Percentiles rank a stretch among this genome's conserved stretches.
These are phyloP conservation scores for Drosophila silvestris DNA, from an alignment of 2,888 invertebrate species.

Conservation along the genomic window DNA sequence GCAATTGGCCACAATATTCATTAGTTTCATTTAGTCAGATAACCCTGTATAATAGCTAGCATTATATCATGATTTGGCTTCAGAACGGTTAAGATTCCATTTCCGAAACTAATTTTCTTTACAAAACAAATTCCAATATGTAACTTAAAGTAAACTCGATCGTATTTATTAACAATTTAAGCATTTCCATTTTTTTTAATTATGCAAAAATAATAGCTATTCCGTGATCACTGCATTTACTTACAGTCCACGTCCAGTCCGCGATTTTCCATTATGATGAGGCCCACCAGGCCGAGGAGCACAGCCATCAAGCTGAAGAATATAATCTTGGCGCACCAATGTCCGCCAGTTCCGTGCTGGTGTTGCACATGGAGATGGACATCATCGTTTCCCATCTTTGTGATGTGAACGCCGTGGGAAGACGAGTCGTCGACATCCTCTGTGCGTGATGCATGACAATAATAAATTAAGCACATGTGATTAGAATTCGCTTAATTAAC, in stretches of 20 bases:
- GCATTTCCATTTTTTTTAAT: neutral
- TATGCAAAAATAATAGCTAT: slow-evolving; percentile 3
- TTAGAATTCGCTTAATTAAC: slow-evolving; percentile 54
- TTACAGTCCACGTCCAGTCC: slow-evolving; percentile 90
- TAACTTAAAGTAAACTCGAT: neutral
- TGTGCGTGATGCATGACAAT: slow-evolving; percentile 27
- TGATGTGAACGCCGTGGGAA: slow-evolving; percentile 84
- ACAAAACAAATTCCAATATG: neutral
- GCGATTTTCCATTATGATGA: slow-evolving; percentile 92
- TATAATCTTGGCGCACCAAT: slow-evolving; percentile 93
- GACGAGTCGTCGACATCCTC: slow-evolving; percentile 84
- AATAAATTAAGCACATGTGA: slow-evolving; percentile 37
- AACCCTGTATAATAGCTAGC: neutral
- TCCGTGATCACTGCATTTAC: slow-evolving; percentile 60
- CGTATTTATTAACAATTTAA: neutral
- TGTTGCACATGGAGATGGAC: slow-evolving; percentile 92
- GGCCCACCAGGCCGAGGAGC: slow-evolving; percentile 90
- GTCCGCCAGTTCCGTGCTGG: slow-evolving; percentile 92
- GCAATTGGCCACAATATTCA: slow-evolving; percentile 30
- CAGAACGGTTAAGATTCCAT: neutral
- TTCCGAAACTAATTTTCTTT: neutral
- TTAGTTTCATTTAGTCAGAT: neutral
- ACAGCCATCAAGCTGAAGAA: slow-evolving; percentile 91
- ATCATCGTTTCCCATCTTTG: slow-evolving; percentile 88
- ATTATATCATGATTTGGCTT: neutral